Evolutionary conservation across 2,888 invertebrate species (phyloP).

Genomic region (Caprella mutica): DNA sequence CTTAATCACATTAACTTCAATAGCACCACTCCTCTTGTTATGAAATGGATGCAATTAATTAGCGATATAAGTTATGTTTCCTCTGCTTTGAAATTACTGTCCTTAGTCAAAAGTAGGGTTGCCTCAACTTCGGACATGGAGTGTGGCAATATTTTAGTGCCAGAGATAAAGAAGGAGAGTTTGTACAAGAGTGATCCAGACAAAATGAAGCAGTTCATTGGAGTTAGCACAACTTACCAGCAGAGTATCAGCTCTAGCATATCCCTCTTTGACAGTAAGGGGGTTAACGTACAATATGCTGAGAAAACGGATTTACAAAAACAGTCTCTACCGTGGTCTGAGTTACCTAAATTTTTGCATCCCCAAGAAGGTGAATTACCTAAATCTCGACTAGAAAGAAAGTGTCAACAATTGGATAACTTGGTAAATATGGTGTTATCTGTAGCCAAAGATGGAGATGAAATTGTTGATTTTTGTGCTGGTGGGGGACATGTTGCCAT

Average conservation of each 20-base stretch:
- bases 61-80: constrained; percentile 33
- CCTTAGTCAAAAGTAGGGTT: too few relatives aligned
- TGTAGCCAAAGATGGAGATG: constrained; percentile 54
- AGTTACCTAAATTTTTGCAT: constrained; percentile 59
- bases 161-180: constrained; percentile 51
- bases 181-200: constrained; percentile 67
- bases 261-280: constrained; percentile 42
- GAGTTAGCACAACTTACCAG: constrained; percentile 61
- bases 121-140: too few relatives aligned
- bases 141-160: constrained; percentile 38
- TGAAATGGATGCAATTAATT: constrained; percentile 18
- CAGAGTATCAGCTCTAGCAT: constrained; percentile 52
- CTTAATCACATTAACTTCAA: constrained; percentile 25
- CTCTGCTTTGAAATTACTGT: constrained; percentile 25
- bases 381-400: constrained; percentile 56
- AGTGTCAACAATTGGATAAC: constrained; percentile 77
- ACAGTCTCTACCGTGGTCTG: constrained; percentile 47
- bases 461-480: constrained; percentile 86
- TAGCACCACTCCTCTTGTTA: constrained; percentile 35
- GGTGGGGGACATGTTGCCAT: constrained; percentile 90
- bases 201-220: constrained; percentile 45
- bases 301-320: not conserved
- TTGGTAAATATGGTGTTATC: constrained; percentile 62
- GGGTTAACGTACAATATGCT: constrained; percentile 1
- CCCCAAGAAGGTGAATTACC: constrained; percentile 72